Conservation (phyloP, 2,797 vertebrate genomes). For the Chelon labrosus region DNA sequence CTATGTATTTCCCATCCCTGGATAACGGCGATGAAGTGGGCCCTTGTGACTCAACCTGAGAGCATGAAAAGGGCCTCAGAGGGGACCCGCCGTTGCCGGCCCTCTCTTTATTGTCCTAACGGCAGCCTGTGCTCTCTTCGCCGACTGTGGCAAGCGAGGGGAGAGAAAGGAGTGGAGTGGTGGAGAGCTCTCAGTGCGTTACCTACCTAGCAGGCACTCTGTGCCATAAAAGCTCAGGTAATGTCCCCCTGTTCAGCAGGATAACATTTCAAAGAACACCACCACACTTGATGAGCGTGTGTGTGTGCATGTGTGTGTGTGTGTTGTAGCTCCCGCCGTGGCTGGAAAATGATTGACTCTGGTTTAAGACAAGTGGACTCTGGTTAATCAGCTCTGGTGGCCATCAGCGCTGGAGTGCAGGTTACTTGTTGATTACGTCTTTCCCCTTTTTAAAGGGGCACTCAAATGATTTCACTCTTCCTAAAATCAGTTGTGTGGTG, state of each 20-base stretch:
- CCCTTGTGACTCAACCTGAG: constrained; percentile 81
- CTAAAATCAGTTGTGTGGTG: too few species aligned
- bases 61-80: constrained; percentile 78
- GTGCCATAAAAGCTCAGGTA: constrained; percentile 71
- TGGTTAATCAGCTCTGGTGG: constrained; percentile 13
- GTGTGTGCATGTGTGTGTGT: constrained; percentile 3
- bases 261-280: constrained; percentile 62
- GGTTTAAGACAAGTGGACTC: constrained; percentile 24
- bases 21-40: constrained; percentile 79
- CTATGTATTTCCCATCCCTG: constrained; percentile 77
- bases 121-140: constrained; percentile 65
- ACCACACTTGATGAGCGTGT: constrained; percentile 8
- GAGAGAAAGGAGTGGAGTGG: constrained; percentile 63
- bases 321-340: not conserved
- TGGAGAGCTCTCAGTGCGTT: constrained; percentile 74
- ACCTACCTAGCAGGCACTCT: constrained; percentile 65
- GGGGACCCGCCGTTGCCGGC: constrained; percentile 70
- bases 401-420: not conserved
- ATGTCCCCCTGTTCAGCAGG: constrained; percentile 65
- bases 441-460: not conserved
- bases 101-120: constrained; percentile 77
- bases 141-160: constrained; percentile 37
- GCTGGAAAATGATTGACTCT: constrained; percentile 16
- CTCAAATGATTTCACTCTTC: too few species aligned
- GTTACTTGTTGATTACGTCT: not conserved